Evolutionary conservation across 2,888 invertebrate genomes (phyloP).

Genomic region (Sesia apiformis): DNA sequence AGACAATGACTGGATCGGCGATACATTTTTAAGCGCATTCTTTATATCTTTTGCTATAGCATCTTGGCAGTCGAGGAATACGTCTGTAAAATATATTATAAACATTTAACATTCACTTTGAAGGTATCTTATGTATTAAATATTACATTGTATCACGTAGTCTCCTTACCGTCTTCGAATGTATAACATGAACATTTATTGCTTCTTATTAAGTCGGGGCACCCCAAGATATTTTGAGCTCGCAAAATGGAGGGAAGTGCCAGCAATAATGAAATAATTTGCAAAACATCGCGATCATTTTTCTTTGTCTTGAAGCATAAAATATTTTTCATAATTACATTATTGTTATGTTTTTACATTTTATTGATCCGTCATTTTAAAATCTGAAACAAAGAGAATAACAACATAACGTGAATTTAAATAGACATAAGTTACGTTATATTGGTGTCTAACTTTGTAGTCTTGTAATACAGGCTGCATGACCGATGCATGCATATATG

Average conservation of each 20-base stretch:
- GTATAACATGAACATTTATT: constrained; percentile 92
- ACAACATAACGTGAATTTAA: too few relatives aligned
- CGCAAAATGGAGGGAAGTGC: constrained; percentile 58
- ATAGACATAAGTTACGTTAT: too few relatives aligned
- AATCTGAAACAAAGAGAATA: constrained; percentile 41
- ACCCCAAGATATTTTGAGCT: constrained; percentile 72
- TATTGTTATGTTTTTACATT: constrained; percentile 46
- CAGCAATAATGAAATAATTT: constrained; percentile 59
- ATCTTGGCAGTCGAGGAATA: constrained; percentile 91
- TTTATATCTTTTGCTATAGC: constrained; percentile 83
- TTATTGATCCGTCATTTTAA: constrained; percentile 22
- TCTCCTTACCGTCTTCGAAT: constrained; percentile 85
- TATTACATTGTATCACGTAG: neutral
- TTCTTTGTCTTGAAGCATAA: constrained; percentile 46
- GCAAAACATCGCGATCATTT: constrained; percentile 51
- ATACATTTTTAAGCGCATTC: constrained; percentile 80
- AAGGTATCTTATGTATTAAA: neutral
- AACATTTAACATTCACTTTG: neutral
- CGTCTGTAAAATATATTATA: constrained; percentile 59
- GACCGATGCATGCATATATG: too few relatives aligned
- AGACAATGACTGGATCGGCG: constrained; percentile 86
- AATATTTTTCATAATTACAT: constrained; percentile 69
- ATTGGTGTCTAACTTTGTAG: too few relatives aligned
- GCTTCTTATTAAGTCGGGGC: constrained; percentile 82
- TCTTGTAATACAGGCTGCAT: too few relatives aligned